Percentiles rank a stretch among this genome's conserved stretches.
These are phyloP conservation scores for Crossocerus cetratus DNA, from an alignment of 2,888 invertebrate species.

Conservation along the genomic window DNA sequence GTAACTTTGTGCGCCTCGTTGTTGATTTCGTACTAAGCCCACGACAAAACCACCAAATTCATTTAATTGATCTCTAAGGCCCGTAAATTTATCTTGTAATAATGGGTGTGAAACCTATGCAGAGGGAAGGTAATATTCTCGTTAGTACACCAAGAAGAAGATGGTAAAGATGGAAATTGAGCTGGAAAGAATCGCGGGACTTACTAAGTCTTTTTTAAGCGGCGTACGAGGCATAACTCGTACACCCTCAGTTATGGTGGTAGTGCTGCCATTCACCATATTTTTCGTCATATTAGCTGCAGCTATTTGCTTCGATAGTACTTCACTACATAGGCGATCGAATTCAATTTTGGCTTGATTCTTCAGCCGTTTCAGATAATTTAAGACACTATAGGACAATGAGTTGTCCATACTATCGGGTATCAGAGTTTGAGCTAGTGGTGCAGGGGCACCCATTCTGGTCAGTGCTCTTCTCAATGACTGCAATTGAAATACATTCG, in stretches of 20 bases:
- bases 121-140: not conserved
- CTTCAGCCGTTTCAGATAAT: constrained; percentile 96
- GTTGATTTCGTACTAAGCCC: constrained; percentile 81
- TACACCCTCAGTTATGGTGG: constrained; percentile 85
- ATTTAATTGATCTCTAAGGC: constrained; percentile 89
- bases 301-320: constrained; percentile 81
- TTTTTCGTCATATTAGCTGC: constrained; percentile 70
- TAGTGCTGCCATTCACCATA: constrained; percentile 70
- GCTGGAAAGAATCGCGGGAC: not conserved
- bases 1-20: constrained; percentile 82
- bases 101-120: constrained; percentile 83
- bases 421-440: constrained; percentile 88
- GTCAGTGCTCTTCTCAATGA: constrained; percentile 93
- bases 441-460: constrained; percentile 93
- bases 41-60: constrained; percentile 92
- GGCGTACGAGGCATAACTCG: constrained; percentile 85
- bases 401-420: constrained; percentile 96
- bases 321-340: constrained; percentile 90
- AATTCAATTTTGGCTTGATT: constrained; percentile 95
- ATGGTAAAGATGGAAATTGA: not conserved
- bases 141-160: no score
- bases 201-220: constrained; percentile 87
- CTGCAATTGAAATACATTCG: constrained; percentile 77
- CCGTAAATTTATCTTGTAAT: constrained; percentile 88
- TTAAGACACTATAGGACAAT: constrained; percentile 93